phyloP scores from a whole-genome alignment of 2,113 vertebrate genomes.

The Ceuthmochares aereus region DNA sequence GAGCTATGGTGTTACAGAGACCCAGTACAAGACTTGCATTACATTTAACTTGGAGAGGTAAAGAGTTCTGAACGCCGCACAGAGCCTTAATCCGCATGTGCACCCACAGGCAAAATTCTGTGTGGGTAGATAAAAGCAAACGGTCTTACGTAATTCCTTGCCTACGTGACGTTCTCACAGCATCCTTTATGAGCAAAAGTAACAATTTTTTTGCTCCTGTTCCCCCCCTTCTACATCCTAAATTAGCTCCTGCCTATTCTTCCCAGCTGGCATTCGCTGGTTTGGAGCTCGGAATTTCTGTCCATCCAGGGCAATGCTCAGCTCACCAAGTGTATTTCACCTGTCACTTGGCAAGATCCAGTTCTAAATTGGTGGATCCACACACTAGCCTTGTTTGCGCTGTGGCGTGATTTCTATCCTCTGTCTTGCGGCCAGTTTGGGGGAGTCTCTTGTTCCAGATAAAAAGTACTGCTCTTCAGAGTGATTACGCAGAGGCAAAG shows the following conservation, averaged over 20 bases:
- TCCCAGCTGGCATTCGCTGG: neutral
- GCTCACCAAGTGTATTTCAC: neutral
- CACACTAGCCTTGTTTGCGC: neutral
- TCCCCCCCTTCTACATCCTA: neutral
- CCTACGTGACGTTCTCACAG: conserved; percentile 48
- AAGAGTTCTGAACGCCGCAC: conserved; percentile 23
- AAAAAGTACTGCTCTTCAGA: conserved; percentile 34
- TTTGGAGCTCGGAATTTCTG: neutral
- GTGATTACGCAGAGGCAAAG: neutral
- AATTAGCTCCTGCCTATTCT: conserved; percentile 1
- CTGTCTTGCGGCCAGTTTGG: neutral
- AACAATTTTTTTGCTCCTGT: conserved; percentile 9
- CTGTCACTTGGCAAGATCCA: neutral
- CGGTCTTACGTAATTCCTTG: conserved; percentile 53
- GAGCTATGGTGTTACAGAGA: neutral
- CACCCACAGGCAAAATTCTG: conserved; percentile 62
- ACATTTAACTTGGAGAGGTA: conserved; percentile 36
- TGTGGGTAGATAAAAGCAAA: conserved; percentile 66
- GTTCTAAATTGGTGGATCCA: conserved; percentile 33
- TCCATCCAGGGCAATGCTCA: neutral
- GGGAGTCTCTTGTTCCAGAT: neutral
- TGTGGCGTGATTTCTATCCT: neutral
- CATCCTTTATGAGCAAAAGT: conserved; percentile 27
- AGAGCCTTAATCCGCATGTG: conserved; percentile 56
- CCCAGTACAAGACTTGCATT: neutral